A percentile compares a stretch with the other conserved stretches of the same genome.
Evolutionary conservation across 2,888 invertebrate species (phyloP).

Genomic region (Apamea sordens): DNA sequence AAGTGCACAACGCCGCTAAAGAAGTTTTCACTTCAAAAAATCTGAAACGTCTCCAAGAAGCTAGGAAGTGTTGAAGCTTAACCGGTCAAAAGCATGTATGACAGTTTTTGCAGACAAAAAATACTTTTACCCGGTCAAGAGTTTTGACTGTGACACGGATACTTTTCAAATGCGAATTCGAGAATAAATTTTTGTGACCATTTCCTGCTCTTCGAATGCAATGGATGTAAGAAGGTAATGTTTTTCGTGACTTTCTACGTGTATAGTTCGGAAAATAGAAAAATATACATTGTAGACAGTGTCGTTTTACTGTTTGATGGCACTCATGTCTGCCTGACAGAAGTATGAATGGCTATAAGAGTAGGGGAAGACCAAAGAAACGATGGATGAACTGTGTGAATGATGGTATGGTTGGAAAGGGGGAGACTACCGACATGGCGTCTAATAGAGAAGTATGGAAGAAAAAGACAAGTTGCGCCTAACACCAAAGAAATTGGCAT

Average conservation of each 20-base stretch:
- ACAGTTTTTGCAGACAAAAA: neutral
- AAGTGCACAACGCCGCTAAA: too few relatives aligned
- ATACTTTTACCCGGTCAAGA: neutral
- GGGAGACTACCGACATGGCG: neutral
- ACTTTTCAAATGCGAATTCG: neutral
- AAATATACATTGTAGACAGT: neutral
- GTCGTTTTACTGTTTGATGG: neutral
- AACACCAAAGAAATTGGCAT: neutral
- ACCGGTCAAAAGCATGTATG: neutral
- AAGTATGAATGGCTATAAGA: neutral
- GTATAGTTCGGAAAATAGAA: neutral
- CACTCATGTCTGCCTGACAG: neutral
- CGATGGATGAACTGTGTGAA: neutral
- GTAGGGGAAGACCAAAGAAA: neutral
- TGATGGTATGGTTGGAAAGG: neutral
- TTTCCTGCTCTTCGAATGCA: neutral
- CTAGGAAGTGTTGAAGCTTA: neutral
- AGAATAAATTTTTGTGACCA: neutral
- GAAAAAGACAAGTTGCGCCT: neutral
- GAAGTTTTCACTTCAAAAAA: too few relatives aligned
- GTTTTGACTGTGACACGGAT: neutral
- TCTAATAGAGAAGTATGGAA: neutral
- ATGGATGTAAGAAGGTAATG: neutral
- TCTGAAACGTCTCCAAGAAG: neutral
- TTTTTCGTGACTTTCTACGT: neutral